Conservation (phyloP, 2,113 vertebrate genomes). For the Cathartes aura region DNA sequence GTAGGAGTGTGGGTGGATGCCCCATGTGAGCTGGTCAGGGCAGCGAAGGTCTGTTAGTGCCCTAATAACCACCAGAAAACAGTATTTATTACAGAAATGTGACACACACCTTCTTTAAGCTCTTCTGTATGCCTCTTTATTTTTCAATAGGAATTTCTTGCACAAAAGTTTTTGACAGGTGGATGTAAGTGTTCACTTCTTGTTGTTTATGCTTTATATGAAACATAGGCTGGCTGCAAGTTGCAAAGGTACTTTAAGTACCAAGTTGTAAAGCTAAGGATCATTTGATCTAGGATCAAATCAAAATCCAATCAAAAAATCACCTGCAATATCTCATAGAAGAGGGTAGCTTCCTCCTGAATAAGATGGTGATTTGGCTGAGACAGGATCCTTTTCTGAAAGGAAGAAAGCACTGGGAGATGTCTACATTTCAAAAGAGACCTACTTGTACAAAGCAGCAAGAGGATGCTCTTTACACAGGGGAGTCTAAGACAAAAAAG, state of each 20-base stretch:
- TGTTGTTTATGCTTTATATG: not conserved
- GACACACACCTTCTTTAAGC: not conserved
- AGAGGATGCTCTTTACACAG: not conserved
- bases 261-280: not conserved
- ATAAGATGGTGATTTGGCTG: not conserved
- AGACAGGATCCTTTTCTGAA: not conserved
- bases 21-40: not conserved
- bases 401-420: not conserved
- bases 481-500: not conserved
- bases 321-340: not conserved
- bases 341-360: not conserved
- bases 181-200: not conserved
- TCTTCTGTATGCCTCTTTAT: not conserved
- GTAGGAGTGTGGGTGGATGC: not conserved
- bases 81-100: not conserved
- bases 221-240: not conserved
- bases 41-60: not conserved
- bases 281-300: not conserved
- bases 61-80: not conserved
- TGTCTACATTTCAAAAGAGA: not conserved
- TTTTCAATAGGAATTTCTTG: not conserved
- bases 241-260: not conserved
- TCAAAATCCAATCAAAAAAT: not conserved
- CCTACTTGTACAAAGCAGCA: not conserved
- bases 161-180: not conserved